Evolutionary conservation across 2,888 invertebrate species (phyloP), one percentile per base, ranked within the genome.

Genomic region (Rhyacophila evoluta): DNA sequence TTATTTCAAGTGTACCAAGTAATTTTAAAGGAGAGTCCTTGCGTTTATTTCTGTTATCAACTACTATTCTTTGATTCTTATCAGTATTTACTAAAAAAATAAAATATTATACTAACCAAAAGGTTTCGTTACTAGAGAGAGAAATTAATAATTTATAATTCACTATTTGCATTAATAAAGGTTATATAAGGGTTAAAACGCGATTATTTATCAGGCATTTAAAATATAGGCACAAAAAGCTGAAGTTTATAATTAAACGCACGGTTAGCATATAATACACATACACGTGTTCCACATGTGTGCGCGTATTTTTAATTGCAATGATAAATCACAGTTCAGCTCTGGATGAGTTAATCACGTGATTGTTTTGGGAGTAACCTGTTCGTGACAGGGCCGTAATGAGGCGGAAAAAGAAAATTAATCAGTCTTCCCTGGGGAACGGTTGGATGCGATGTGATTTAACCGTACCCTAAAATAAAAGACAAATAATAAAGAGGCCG

Each of bases 331-430:
- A 69, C 33, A 69, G 69, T 69, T 29, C 69, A n/a, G 69, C 15
- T 33, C 69, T 15, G 28, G 69, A 33, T 69, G 75, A 37, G 75
- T 75, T 70, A 69, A 75, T 75, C 75, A 70, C 69, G 75, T 67
- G 39, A 75, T 75, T 70, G 75, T 75, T 75, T 67, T 25, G 75
- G 75, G 75, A 75, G 70, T 75, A 70, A 70, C 29, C 75, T 75
- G 75, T 38, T 70, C 75, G 39, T 75, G 75, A 75, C 75, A 67
- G 70, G 75, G 39, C 75, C 70, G 75, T 69, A 75, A 75, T 75
- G 75, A 74, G 75, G 70, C 75, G 75, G 75, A 69, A 69, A 75
- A 70, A 39, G 69, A 69, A 75, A 75, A 70, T 75, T 75, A 75
- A 75, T 75, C 75, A 75, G 70, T 29, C 29, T 29, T 28, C 41